A percentile compares a stretch with the other conserved stretches of the same genome.
Conservation (phyloP, 1,140 invertebrate species). For the Leptinotarsa undecemlineata region DNA sequence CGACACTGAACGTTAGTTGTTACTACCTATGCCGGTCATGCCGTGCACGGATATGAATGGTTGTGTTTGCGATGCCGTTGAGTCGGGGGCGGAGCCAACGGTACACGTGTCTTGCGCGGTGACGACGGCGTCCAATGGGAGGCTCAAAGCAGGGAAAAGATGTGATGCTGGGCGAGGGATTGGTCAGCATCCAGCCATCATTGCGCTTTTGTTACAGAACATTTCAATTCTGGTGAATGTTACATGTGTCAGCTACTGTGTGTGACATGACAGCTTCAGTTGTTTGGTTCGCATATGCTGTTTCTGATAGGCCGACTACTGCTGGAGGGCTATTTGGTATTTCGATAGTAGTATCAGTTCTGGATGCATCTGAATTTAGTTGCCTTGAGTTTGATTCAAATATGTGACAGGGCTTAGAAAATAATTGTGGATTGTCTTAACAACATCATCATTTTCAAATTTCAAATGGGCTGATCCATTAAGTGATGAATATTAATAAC, state of each 20-base stretch:
- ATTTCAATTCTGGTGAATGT: slow-evolving; percentile 52
- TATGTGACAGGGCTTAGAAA: no score
- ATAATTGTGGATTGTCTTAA: no score
- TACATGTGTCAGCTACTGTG: slow-evolving; percentile 53
- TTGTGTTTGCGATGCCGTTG: slow-evolving; percentile 11
- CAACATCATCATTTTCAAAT: no score
- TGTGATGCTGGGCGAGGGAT: slow-evolving; percentile 46
- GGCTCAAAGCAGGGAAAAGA: slow-evolving; percentile 32
- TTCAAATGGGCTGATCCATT: no score
- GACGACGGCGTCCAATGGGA: slow-evolving; percentile 40
- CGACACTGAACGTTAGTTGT: slow-evolving; percentile 1
- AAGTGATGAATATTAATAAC: no score
- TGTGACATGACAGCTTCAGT: slow-evolving; percentile 53
- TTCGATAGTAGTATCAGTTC: no score
- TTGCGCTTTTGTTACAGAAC: slow-evolving; percentile 47
- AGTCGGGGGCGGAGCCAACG: slow-evolving; percentile 35
- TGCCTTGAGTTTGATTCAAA: no score
- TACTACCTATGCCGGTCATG: background rate
- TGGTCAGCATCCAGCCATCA: slow-evolving; percentile 54
- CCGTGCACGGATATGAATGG: background rate
- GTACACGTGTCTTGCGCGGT: slow-evolving; percentile 45
- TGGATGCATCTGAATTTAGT: no score
- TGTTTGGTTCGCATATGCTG: slow-evolving; percentile 47
- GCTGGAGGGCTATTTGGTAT: background rate
- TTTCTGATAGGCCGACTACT: slow-evolving; percentile 36